Percentiles rank a stretch among this genome's conserved stretches.
Conservation (phyloP, 2,113 vertebrate species). For the rabbit (Oryctolagus cuniculus) region mOryCun1.1 NC_091435.1:90240501-90241000, state of each 20-base stretch:
- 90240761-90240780: neutral
- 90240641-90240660: neutral
- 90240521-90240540: conserved; percentile 34
- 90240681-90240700: neutral
- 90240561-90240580: neutral
- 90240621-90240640: neutral
- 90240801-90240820: neutral
- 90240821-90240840: too few relatives aligned
- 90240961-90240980: neutral
- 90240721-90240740: neutral
- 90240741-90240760: neutral
- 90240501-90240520: neutral
- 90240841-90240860: neutral
- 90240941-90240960: neutral
- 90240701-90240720: neutral
- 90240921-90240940: neutral
- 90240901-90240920: neutral
- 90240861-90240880: neutral
- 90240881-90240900: too few relatives aligned
- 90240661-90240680: neutral
- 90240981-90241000: neutral
- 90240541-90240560: neutral
- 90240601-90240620: neutral
- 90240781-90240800: neutral
- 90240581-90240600: neutral